phyloP scores from a whole-genome alignment of 2,797 vertebrate genomes.

The Morelia viridis region DNA sequence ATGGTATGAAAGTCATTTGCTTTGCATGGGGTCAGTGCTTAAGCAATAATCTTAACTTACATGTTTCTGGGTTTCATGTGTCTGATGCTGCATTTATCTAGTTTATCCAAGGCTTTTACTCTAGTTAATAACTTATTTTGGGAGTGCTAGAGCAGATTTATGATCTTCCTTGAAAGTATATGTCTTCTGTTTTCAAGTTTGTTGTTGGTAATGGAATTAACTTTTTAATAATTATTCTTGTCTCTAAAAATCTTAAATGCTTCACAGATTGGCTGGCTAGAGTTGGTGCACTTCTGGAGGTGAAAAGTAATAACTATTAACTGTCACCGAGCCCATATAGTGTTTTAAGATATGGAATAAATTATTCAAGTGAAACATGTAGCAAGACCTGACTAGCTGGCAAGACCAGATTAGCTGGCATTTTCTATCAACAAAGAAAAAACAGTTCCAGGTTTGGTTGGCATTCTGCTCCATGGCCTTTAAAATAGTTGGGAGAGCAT shows the following conservation, averaged over 20 bases:
- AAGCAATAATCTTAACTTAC: slow-evolving; percentile 44
- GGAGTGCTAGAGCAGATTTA: slow-evolving; percentile 44
- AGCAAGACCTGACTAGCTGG: not conserved
- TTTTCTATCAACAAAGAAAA: not conserved
- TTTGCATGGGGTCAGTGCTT: slow-evolving; percentile 20
- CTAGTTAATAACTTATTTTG: slow-evolving; percentile 44
- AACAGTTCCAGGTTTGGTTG: not conserved
- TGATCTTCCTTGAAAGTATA: slow-evolving; percentile 44
- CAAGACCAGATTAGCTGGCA: not conserved
- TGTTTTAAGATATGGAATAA: not conserved
- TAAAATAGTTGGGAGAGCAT: not conserved
- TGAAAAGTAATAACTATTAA: slow-evolving; percentile 27
- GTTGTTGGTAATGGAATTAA: slow-evolving; percentile 51
- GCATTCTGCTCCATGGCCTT: not conserved
- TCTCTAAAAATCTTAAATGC: slow-evolving; percentile 19
- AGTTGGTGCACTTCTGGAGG: slow-evolving; percentile 21
- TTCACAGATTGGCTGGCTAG: slow-evolving; percentile 33
- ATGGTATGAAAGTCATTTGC: slow-evolving; percentile 27
- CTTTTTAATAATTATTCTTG: slow-evolving; percentile 45
- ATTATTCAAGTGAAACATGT: slow-evolving; percentile 23
- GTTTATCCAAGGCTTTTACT: slow-evolving; percentile 40
- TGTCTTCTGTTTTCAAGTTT: slow-evolving; percentile 40
- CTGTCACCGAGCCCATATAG: not conserved
- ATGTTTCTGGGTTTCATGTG: slow-evolving; percentile 43
- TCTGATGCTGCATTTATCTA: slow-evolving; percentile 30